A percentile compares a stretch with the other conserved stretches of the same genome.
Conservation (phyloP, 2,888 invertebrate species). For the Heliothis peltigera region DNA sequence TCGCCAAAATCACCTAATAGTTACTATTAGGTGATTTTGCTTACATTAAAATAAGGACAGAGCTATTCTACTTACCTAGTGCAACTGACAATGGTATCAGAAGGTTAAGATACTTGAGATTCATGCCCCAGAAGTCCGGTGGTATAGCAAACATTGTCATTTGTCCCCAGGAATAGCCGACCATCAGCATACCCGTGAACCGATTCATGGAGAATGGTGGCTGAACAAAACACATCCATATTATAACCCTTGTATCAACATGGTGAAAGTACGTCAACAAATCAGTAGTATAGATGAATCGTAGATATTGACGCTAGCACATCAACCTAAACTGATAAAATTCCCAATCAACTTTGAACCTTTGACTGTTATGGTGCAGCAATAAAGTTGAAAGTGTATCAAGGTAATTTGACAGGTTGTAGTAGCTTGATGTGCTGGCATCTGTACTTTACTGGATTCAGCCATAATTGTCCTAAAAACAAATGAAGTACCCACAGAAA, state of each 20-base stretch:
- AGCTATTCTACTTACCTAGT: conserved; percentile 89
- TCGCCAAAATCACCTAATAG: too few species aligned
- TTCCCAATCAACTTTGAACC: too few species aligned
- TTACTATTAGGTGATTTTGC: too few species aligned
- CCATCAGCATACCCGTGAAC: conserved; percentile 93
- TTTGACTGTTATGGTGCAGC: too few species aligned
- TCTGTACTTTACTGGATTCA: not conserved
- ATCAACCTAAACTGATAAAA: too few species aligned
- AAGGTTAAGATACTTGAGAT: conserved; percentile 93
- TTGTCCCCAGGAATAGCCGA: conserved; percentile 95
- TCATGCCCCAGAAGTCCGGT: conserved; percentile 92
- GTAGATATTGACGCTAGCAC: too few species aligned
- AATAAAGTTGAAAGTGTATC: too few species aligned
- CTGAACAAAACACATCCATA: conserved; percentile 77
- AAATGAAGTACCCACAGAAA: not conserved
- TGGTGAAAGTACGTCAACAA: not conserved
- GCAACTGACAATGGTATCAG: conserved; percentile 93
- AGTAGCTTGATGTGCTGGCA: too few species aligned
- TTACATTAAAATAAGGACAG: too few species aligned
- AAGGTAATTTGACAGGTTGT: too few species aligned
- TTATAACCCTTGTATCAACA: not conserved
- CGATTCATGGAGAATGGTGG: conserved; percentile 95
- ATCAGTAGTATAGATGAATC: not conserved
- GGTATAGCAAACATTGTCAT: conserved; percentile 94
- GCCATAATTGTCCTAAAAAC: not conserved